Conservation (phyloP, 2,113 vertebrate species). For the Camelus bactrianus region DNA sequence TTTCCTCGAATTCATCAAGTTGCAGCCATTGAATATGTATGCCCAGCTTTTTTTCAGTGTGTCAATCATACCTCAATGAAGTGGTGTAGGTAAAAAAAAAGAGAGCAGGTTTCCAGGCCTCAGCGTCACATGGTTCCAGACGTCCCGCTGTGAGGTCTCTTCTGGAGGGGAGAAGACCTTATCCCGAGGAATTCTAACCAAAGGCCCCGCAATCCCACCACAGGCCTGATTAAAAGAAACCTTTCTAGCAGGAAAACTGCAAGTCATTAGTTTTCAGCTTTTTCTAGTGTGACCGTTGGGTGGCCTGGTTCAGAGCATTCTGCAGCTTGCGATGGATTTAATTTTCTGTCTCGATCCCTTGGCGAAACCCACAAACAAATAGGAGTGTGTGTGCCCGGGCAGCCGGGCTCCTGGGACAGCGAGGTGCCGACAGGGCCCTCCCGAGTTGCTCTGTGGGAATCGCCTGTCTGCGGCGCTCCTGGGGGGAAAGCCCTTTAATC, state of each 20-base stretch:
- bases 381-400: neutral
- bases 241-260: constrained; percentile 46
- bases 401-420: neutral
- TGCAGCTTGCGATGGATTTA: constrained; percentile 39
- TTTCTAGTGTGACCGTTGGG: constrained; percentile 47
- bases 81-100: neutral
- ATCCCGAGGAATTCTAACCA: constrained; percentile 56
- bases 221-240: constrained; percentile 72
- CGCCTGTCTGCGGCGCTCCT: neutral
- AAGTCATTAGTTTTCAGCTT: constrained; percentile 57
- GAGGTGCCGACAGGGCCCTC: neutral
- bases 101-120: neutral
- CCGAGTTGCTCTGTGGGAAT: neutral
- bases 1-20: neutral
- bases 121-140: neutral
- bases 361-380: constrained; percentile 36
- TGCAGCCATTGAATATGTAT: neutral
- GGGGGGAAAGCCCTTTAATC: constrained; percentile 29
- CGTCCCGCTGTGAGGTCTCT: constrained; percentile 49
- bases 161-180: constrained; percentile 36
- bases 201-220: neutral
- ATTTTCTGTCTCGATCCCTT: constrained; percentile 51
- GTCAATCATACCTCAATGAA: neutral
- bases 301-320: constrained; percentile 49
- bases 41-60: too few relatives aligned